These are phyloP conservation scores for Neodiprion pinetum DNA, from an alignment of 1,140 invertebrate genomes.

Conservation along the genomic window DNA sequence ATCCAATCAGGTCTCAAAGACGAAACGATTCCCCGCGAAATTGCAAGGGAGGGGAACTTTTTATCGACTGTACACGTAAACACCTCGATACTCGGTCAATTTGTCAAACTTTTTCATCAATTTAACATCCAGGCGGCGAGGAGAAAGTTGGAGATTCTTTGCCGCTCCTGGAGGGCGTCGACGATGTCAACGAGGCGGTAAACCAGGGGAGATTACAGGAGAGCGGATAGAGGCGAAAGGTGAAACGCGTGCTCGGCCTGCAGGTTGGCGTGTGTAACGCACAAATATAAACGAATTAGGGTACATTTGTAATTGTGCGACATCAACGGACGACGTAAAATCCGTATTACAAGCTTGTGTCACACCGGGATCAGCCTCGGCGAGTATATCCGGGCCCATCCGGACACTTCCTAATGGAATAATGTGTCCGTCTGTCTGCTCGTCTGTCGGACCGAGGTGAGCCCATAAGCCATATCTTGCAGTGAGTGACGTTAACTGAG, in stretches of 20 bases:
- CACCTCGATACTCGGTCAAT: background rate
- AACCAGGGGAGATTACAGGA: too few relatives aligned
- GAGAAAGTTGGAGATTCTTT: background rate
- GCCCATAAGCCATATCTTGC: background rate
- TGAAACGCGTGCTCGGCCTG: too few relatives aligned
- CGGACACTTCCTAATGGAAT: slow-evolving; percentile 4
- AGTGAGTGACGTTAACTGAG: slow-evolving; percentile 5
- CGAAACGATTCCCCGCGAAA: background rate
- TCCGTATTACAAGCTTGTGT: background rate
- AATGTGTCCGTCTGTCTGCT: slow-evolving; percentile 7
- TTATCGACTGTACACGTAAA: slow-evolving; percentile 12
- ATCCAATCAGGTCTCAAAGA: background rate
- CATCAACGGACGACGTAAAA: background rate
- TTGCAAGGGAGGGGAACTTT: background rate
- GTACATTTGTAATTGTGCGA: background rate
- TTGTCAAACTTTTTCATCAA: slow-evolving; percentile 9
- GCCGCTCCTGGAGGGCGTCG: too few relatives aligned
- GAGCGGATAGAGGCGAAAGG: too few relatives aligned
- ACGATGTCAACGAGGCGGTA: too few relatives aligned
- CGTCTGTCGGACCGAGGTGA: background rate
- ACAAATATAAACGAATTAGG: background rate
- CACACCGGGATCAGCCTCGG: background rate
- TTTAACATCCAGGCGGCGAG: background rate
- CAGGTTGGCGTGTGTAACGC: too few relatives aligned
- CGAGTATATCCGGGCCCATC: background rate